Percentiles rank a stretch among this genome's conserved stretches.
These are phyloP conservation scores for Polyommatus iphigenia DNA, from an alignment of 2,888 invertebrate species.

Conservation along the genomic window DNA sequence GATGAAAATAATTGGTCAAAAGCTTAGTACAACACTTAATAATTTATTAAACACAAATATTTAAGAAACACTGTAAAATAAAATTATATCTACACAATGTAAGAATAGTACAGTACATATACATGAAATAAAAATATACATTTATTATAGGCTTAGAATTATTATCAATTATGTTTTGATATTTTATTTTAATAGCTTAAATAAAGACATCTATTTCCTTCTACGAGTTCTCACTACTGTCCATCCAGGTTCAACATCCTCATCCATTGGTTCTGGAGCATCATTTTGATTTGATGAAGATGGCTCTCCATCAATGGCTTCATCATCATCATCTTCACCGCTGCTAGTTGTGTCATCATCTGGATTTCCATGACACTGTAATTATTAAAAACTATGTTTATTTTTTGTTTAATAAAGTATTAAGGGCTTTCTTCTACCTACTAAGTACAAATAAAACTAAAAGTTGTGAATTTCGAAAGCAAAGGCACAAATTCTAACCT, in stretches of 20 bases:
- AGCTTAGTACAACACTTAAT: conserved; percentile 15
- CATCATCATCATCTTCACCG: conserved; percentile 53
- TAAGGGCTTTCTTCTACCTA: background rate
- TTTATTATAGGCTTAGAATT: background rate
- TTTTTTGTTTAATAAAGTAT: background rate
- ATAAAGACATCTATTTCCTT: conserved; percentile 62
- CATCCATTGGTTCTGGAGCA: conserved; percentile 66
- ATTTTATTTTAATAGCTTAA: background rate
- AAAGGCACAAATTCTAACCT: too few relatives aligned
- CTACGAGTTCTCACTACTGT: conserved; percentile 80
- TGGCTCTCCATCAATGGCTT: conserved; percentile 36
- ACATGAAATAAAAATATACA: conserved; percentile 2
- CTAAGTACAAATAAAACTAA: background rate
- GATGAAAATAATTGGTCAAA: background rate
- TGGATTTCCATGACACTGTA: conserved; percentile 71
- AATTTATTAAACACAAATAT: conserved; percentile 28
- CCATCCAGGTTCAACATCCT: conserved; percentile 83
- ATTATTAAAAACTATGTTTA: conserved; percentile 25
- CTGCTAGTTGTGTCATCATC: conserved; percentile 73
- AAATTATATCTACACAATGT: conserved; percentile 23
- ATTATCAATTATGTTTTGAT: conserved; percentile 8
- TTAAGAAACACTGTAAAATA: conserved; percentile 25
- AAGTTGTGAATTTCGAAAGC: too few relatives aligned
- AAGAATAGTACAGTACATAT: conserved; percentile 7
- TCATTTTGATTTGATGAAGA: conserved; percentile 49